Base-by-base conservation (phyloP, 2,888 invertebrate species). In the Diabrotica balteata region DNA sequence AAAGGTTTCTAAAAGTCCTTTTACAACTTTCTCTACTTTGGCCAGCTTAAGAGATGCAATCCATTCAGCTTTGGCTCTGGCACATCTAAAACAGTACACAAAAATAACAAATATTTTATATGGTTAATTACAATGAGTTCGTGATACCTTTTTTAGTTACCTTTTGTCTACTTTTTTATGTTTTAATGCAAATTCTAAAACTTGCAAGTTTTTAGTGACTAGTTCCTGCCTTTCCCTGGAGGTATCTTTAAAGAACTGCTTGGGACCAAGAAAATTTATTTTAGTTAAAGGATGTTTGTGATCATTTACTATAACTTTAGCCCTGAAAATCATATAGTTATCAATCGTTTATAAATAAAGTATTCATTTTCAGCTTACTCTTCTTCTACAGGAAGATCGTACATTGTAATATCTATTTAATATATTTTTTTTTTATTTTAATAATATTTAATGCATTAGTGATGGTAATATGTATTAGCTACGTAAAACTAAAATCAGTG, bases 271-370 rank as follows among this genome's bases (percentile, higher is more conserved):
- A 8, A 76, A 65, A 49, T 76, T 75, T 8, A 79, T 44, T 72
- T 78, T 80, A 43, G 78, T 74, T 8, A 80, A 45, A 22, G 82
- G 81, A 63, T 79, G 77, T 68, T 75, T 78, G 66, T 83, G 82
- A 63, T 77, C 76, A 42, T 80, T 69, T 46, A 81, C 75, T 11
- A 79, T 74, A 63, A 75, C 76, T 68, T 72, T 72, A n/a, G 78
- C 79, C 61, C 82, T 82, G 53, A 43, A 69, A 11, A 50, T 5
- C 9, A 5, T 32, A 59, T 10, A 7, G 17, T 10, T 32, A 10
- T 49, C 7, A 32, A 59, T 59, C n/a, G 8, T 9, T 10, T n/a
- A 32, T 5, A 57, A 50, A 11, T 11, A 17, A 17, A 17, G 17
- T 8, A 11, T 51, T n/a, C 0, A 46, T 42, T 11, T 32, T 0